A percentile compares a stretch with the other conserved stretches of the same genome.
These are phyloP conservation scores for Psittacula echo DNA, from an alignment of 2,797 vertebrate species.

Conservation along the genomic window DNA sequence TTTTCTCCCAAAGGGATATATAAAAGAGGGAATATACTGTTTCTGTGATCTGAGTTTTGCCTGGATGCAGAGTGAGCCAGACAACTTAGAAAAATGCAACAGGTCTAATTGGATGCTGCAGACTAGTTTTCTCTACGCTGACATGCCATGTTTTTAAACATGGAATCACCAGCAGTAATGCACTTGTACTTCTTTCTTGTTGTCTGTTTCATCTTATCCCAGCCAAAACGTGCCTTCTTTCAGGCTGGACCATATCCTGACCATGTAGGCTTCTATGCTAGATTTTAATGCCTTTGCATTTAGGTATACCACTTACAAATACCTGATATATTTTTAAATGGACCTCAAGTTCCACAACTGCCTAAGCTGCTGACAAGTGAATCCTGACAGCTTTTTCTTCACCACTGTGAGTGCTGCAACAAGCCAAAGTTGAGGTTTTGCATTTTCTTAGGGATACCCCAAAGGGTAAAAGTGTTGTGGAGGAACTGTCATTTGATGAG, in stretches of 20 bases:
- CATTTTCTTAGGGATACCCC: neutral
- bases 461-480: neutral
- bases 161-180: neutral
- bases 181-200: neutral
- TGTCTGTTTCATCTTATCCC: neutral
- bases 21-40: neutral
- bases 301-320: neutral
- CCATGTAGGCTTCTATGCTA: neutral
- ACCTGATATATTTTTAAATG: neutral
- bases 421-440: neutral
- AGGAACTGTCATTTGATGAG: neutral
- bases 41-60: neutral
- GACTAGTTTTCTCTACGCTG: neutral
- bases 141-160: neutral
- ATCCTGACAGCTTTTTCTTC: neutral
- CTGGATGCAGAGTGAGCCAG: neutral
- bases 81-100: neutral
- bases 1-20: neutral
- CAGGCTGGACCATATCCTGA: neutral
- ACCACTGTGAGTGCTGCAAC: neutral
- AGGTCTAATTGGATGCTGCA: neutral
- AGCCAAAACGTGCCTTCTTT: neutral
- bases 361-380: neutral
- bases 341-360: neutral
- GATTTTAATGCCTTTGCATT: neutral